These are phyloP conservation scores for Podarcis raffonei DNA, from an alignment of 2,113 vertebrate genomes.

Conservation along the genomic window DNA sequence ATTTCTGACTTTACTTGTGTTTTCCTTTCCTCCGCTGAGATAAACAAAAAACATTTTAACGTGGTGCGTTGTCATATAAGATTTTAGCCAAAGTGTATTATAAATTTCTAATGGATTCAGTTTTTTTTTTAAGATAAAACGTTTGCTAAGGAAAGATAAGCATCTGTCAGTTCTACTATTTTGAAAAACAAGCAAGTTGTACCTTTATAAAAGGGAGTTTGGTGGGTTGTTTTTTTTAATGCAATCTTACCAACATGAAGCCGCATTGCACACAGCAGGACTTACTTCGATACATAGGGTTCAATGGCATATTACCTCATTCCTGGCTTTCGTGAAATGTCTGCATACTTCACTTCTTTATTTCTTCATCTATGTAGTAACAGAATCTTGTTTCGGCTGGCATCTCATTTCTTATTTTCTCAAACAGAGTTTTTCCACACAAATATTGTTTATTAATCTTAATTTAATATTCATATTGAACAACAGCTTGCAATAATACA, in stretches of 20 bases:
- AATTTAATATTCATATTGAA: background rate
- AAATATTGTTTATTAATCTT: background rate
- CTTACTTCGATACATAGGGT: background rate
- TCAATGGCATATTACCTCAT: background rate
- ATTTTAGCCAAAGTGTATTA: background rate
- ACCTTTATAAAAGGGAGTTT: background rate
- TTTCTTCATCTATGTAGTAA: background rate
- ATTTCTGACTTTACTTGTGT: no score
- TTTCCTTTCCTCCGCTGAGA: no score
- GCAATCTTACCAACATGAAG: background rate
- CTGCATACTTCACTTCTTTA: background rate
- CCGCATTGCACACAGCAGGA: background rate
- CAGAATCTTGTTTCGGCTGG: background rate
- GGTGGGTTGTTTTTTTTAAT: background rate
- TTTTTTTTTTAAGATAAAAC: background rate
- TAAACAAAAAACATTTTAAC: background rate
- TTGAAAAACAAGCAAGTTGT: background rate
- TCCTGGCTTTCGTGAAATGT: background rate
- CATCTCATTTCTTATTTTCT: background rate
- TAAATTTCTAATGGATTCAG: background rate
- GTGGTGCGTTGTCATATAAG: background rate
- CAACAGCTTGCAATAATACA: background rate
- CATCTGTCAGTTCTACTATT: background rate
- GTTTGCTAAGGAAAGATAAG: background rate
- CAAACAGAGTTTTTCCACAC: background rate